Percentiles rank a stretch among this genome's conserved stretches.
Evolutionary conservation across 2,888 invertebrate genomes (phyloP).

Genomic region (Thera obeliscata): DNA sequence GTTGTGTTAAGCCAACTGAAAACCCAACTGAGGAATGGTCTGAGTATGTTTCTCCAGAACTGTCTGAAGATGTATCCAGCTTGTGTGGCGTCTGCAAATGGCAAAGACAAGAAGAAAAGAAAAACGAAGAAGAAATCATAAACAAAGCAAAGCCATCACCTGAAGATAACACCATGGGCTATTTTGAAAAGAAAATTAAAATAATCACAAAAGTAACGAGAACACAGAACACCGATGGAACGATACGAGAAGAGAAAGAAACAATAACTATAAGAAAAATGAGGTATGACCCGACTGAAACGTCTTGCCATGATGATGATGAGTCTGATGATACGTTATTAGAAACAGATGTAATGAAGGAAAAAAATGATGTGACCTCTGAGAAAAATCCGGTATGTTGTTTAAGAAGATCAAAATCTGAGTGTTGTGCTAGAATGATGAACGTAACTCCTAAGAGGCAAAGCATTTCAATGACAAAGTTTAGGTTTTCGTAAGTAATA

Average conservation of each 20-base stretch:
- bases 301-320: conserved; percentile 35
- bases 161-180: conserved; percentile 44
- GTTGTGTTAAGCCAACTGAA: neutral
- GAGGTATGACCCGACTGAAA: conserved; percentile 46
- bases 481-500: neutral
- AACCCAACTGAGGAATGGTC: conserved; percentile 4
- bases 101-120: neutral
- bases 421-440: conserved; percentile 10
- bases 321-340: conserved; percentile 1
- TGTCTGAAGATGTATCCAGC: conserved; percentile 3
- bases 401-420: conserved; percentile 5
- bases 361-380: neutral
- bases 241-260: conserved; percentile 51
- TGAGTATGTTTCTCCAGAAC: conserved; percentile 9
- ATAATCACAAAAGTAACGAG: conserved; percentile 53
- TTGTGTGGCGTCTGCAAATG: conserved; percentile 28
- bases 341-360: neutral
- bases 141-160: neutral
- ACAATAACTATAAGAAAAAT: conserved; percentile 47
- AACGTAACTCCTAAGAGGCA: neutral
- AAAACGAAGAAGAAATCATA: conserved; percentile 1
- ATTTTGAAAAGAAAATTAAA: conserved; percentile 50
- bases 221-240: conserved; percentile 52
- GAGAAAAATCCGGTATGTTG: conserved; percentile 11
- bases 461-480: conserved; percentile 7